Conservation (phyloP, 2,888 invertebrate genomes). For the Netelia inedita region DNA sequence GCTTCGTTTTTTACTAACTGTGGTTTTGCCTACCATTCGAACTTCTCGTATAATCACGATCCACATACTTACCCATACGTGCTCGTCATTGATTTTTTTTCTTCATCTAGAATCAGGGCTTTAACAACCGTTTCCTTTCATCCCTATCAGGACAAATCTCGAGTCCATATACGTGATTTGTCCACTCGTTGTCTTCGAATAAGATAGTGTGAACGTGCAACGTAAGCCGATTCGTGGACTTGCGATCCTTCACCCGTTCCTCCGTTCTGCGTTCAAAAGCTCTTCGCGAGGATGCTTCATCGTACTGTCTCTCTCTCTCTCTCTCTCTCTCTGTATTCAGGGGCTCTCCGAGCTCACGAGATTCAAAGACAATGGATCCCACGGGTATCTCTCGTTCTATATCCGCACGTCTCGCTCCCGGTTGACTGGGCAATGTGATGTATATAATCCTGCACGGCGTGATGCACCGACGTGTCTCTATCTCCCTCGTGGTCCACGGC, state of each 20-base stretch:
- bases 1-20: not conserved
- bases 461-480: not conserved
- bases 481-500: not conserved
- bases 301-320: constrained; percentile 24
- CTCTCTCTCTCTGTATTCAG: constrained; percentile 18
- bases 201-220: constrained; percentile 51
- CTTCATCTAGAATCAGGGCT: not conserved
- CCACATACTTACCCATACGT: not conserved
- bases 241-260: constrained; percentile 15
- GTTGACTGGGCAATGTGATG: not conserved
- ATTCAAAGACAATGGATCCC: constrained; percentile 55
- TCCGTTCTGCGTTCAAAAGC: constrained; percentile 20
- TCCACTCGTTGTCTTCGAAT: not conserved
- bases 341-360: constrained; percentile 31
- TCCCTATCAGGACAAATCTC: not conserved
- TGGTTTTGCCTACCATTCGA: constrained; percentile 5
- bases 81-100: not conserved
- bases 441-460: not conserved
- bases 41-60: constrained; percentile 14
- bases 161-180: not conserved
- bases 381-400: constrained; percentile 20
- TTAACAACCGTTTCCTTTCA: not conserved
- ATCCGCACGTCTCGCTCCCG: constrained; percentile 14
- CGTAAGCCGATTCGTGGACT: constrained; percentile 55
- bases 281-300: constrained; percentile 28